Conservation (phyloP, 2,113 vertebrate species). For the Muscicapa adusta region DNA sequence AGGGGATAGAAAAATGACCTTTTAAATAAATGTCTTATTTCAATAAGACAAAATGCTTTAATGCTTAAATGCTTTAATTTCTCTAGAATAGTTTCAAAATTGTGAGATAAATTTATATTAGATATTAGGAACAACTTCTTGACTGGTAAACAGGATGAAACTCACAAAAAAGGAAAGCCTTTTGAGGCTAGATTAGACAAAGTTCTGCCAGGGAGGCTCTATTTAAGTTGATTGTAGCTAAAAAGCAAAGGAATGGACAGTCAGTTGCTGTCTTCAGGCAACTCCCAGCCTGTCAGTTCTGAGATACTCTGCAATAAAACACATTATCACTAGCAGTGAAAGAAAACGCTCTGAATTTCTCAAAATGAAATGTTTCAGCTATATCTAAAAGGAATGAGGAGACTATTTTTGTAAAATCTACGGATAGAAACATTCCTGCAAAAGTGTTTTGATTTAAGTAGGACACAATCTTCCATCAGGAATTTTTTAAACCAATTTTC, state of each 20-base stretch:
- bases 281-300: slow-evolving; percentile 7
- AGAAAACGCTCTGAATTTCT: slow-evolving; percentile 12
- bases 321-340: neutral
- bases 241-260: neutral
- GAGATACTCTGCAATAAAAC: slow-evolving; percentile 2
- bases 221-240: neutral
- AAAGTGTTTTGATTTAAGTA: slow-evolving; percentile 54
- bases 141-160: neutral
- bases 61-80: neutral
- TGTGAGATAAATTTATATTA: neutral
- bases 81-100: neutral
- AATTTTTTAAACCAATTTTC: neutral
- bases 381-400: neutral
- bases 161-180: neutral
- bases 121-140: neutral
- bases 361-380: slow-evolving; percentile 21
- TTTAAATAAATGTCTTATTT: neutral
- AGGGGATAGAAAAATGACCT: neutral
- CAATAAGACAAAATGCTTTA: neutral
- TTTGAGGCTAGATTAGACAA: neutral
- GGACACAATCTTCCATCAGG: neutral
- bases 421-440: slow-evolving; percentile 10
- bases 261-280: slow-evolving; percentile 11
- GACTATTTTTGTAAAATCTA: slow-evolving; percentile 48
- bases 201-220: neutral